These are phyloP conservation scores for Odontamblyopus rebecca DNA, from an alignment of 2,797 vertebrate species.

Conservation along the genomic window DNA sequence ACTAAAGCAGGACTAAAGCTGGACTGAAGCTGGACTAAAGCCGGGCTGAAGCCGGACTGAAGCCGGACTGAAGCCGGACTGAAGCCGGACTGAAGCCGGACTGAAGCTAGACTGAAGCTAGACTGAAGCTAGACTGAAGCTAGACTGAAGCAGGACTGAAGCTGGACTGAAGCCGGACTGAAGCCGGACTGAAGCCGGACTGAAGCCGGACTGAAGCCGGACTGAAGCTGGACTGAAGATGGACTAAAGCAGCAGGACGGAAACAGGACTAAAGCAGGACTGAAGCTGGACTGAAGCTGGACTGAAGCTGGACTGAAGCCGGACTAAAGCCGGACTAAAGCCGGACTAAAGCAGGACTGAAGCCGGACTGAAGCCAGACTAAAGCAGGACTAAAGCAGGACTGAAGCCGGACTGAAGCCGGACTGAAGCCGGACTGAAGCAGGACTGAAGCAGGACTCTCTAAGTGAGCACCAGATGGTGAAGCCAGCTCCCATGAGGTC, in stretches of 20 bases:
- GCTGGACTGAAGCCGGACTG: not conserved
- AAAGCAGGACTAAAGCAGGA: no score
- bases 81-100: not conserved
- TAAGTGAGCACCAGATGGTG: not conserved
- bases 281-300: no score
- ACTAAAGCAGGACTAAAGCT: not conserved
- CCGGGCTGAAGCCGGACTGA: not conserved
- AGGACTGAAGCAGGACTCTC: not conserved
- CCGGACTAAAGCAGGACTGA: not conserved
- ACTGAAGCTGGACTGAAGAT: no score
- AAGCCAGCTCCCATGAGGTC: constrained; percentile 11
- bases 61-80: not conserved
- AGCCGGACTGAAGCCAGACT: not conserved
- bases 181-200: no score
- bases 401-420: no score
- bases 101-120: not conserved
- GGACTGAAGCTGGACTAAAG: not conserved
- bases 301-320: not conserved
- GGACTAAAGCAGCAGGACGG: not conserved
- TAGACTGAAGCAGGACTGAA: not conserved
- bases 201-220: no score
- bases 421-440: not conserved
- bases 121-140: not conserved
- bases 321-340: not conserved
- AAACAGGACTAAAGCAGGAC: no score